Evolutionary conservation across 2,113 vertebrate genomes (phyloP).

Genomic region (Potamarius usumacintae): DNA sequence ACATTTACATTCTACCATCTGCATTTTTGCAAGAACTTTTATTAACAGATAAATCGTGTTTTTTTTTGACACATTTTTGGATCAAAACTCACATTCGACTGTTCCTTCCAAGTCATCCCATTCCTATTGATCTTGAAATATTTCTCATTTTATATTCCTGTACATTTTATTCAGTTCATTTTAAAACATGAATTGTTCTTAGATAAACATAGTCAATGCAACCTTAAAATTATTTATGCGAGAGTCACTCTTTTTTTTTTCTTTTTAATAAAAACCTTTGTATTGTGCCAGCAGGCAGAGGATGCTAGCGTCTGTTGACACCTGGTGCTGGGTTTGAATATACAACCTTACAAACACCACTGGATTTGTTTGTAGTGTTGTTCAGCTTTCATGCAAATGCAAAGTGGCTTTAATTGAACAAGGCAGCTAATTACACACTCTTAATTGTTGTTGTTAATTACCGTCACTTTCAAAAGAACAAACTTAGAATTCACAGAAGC

Average conservation of each 20-base stretch:
- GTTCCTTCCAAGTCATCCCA: not conserved
- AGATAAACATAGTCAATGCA: not conserved
- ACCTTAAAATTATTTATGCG: not conserved
- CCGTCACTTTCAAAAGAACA: constrained; percentile 41
- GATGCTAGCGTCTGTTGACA: constrained; percentile 20
- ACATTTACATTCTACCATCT: not conserved
- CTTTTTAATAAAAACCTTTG: constrained; percentile 1
- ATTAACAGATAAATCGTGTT: not conserved
- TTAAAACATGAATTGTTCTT: not conserved
- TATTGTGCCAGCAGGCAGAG: not conserved
- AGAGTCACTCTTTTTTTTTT: not conserved
- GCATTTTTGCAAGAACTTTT: not conserved
- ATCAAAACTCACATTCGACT: not conserved
- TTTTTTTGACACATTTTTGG: not conserved
- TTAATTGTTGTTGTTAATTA: constrained; percentile 55
- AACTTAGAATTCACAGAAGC: constrained; percentile 38
- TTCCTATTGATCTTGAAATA: not conserved
- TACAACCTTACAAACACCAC: constrained; percentile 20
- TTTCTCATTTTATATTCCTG: not conserved
- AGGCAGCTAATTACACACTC: constrained; percentile 58
- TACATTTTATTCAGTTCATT: not conserved
- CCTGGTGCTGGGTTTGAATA: not conserved
- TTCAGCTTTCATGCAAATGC: constrained; percentile 44
- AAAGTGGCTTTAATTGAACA: constrained; percentile 57
- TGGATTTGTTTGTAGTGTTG: constrained; percentile 37